A percentile compares a stretch with the other conserved stretches of the same genome.
These are phyloP conservation scores for Candidula unifasciata DNA, from an alignment of 2,888 invertebrate species.

Conservation along the genomic window DNA sequence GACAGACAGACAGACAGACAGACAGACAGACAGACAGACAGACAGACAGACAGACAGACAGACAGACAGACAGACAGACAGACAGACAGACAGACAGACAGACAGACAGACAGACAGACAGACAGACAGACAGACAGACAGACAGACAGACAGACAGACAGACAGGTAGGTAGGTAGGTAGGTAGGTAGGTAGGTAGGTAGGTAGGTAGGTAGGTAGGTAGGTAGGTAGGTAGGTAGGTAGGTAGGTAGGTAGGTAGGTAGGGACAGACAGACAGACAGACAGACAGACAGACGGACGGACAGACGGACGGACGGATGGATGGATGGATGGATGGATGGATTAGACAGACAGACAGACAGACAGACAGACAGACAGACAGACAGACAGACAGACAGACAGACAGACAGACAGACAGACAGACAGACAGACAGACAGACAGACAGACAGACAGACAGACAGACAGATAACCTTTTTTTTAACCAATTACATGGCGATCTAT, in stretches of 20 bases:
- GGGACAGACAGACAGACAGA: too few relatives aligned
- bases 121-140: not conserved
- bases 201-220: too few relatives aligned
- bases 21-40: not conserved
- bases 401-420: not conserved
- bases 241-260: too few relatives aligned
- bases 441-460: slow-evolving; percentile 5
- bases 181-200: too few relatives aligned
- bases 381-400: not conserved
- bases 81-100: not conserved
- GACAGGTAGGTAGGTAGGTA: too few relatives aligned
- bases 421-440: slow-evolving; percentile 1
- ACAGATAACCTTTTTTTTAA: too few relatives aligned
- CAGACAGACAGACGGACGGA: not conserved
- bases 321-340: slow-evolving; percentile 18
- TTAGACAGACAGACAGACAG: not conserved
- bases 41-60: not conserved
- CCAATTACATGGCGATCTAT: not conserved
- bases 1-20: slow-evolving; percentile 23
- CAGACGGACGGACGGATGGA: not conserved
- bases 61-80: slow-evolving; percentile 24
- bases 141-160: too few relatives aligned
- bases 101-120: not conserved
- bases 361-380: not conserved
- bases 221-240: too few relatives aligned